Evolutionary conservation across 2,888 invertebrate species (phyloP), one percentile per base, ranked within the genome.

Genomic region (Scotopteryx bipunctaria): DNA sequence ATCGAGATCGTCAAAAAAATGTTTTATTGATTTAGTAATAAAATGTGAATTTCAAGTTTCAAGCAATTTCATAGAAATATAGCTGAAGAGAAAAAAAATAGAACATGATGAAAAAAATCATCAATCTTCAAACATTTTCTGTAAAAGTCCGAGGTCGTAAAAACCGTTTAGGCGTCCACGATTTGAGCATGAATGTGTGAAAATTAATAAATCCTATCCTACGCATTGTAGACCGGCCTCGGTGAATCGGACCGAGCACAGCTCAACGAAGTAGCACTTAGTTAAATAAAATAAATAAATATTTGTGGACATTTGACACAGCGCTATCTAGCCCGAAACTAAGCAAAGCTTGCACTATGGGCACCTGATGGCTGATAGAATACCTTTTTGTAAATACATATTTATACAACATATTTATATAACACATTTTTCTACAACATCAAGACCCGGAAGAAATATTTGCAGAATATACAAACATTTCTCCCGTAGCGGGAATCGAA

Each of bases 121-220:
- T 59, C 59, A 57, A 57, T 59, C 58, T 53, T 58, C 23, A 32
- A 48, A 36, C 29, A 38, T 48, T 55, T 53, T 53, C 35, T 47
- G 17, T 19, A 13, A 35, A 46, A 42, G 40, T 44, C 49, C 38
- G 47, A 47, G 38, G 48, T 54, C 54, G 46, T 55, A 55, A 63
- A 58, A 63, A 57, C 51, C 62, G 60, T 60, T 63, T 58, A 63
- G 58, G 47, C 23, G 32, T 37, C 47, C 46, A 19, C 59, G 55
- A 52, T 57, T 57, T 57, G 53, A 59, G 58, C 61, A 59, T 69
- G 63, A 66, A 77, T 71, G 75, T 76, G 77, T 77, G 71, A 73
- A 76, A 79, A 81, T 80, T 76, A 74, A 77, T 78, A 78, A 80
- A 81, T 82, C 73, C 75, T 59, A 55, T 58, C 49, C 64, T 48